Evolutionary conservation across 2,888 invertebrate species (phyloP), one percentile per base, ranked within the genome.

Genomic region (Bugulina stolonifera): DNA sequence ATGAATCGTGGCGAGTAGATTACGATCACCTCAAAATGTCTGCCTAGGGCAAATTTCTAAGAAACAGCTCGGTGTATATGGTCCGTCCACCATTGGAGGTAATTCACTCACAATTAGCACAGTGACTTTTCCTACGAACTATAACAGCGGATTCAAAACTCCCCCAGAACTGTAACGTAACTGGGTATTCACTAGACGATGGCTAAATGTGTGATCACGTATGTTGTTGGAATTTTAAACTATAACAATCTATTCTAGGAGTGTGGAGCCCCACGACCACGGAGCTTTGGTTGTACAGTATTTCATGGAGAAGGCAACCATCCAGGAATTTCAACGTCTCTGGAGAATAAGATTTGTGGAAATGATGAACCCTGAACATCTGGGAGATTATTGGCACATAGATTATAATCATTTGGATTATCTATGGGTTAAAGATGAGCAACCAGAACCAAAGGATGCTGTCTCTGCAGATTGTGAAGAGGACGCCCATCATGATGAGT

Each of bases 311-410:
- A 64, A 64, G 3, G 25, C 64, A 18, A 14, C 32, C n/a, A 34
- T 64, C 10, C 64, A 64, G 32, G 64, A 64, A 27, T 86, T 93
- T 71, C 92, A 93, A 80, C 87, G 87, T 77, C 77, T 89, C 74
- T 93, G 93, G 92, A 85, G 93, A 14, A 86, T 89, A 77, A 91
- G 92, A 81, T 93, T 93, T 82, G 79, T 93, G 1, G 80, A 85
- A 0, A 86, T 87, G 0, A 92, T 93, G 92, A 81, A 88, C 71
- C 93, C 93, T 0, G 84, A 86, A 74, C 88, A 86, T 83, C 85
- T 93, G 82, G 92, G 93, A 0, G 84, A 87, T 0, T 84, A 90
- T 71, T 93, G 93, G 93, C 91, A 91, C 34, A 85, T 91, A 29
- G 88, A 88, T 57, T 81, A 82, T 74, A 75, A 77, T 29, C 79